A percentile compares a stretch with the other conserved stretches of the same genome.
phyloP scores from a whole-genome alignment of 2,113 vertebrate genomes.

The Anarrhichthys ocellatus region DNA sequence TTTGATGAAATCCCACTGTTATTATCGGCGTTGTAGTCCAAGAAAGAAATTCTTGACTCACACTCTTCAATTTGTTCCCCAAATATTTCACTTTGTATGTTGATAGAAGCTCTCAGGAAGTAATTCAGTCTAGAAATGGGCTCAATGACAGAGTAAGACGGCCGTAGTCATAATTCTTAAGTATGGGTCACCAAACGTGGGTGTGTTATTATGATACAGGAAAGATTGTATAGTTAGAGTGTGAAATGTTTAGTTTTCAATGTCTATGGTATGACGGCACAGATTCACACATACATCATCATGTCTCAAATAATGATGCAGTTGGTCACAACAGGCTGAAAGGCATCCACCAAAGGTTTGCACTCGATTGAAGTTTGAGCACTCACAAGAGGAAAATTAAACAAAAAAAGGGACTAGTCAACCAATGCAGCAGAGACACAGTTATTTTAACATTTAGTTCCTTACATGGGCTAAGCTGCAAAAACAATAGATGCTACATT shows the following conservation, averaged over 20 bases:
- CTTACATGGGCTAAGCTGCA: background rate
- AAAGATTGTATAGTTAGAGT: background rate
- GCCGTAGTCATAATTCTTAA: background rate
- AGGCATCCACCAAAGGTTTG: background rate
- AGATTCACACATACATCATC: background rate
- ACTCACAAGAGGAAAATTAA: background rate
- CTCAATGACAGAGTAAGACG: conserved; percentile 37
- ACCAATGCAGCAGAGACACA: background rate
- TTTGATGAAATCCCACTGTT: conserved; percentile 52
- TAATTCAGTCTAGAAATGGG: conserved; percentile 34
- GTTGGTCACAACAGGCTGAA: background rate
- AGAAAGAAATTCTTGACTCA: conserved; percentile 43
- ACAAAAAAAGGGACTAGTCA: too few relatives aligned
- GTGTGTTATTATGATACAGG: conserved; percentile 12
- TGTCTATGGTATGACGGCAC: background rate
- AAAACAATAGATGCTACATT: background rate
- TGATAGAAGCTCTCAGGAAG: conserved; percentile 50
- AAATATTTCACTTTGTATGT: conserved; percentile 61
- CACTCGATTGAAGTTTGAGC: background rate
- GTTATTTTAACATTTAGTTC: background rate
- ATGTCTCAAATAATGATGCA: background rate
- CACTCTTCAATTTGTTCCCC: conserved; percentile 51
- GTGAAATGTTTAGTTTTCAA: conserved; percentile 11
- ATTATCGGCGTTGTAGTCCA: conserved; percentile 40
- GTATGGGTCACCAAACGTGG: conserved; percentile 7